phyloP scores from a whole-genome alignment of 1,140 invertebrate species.

The Micrasema minimum region DNA sequence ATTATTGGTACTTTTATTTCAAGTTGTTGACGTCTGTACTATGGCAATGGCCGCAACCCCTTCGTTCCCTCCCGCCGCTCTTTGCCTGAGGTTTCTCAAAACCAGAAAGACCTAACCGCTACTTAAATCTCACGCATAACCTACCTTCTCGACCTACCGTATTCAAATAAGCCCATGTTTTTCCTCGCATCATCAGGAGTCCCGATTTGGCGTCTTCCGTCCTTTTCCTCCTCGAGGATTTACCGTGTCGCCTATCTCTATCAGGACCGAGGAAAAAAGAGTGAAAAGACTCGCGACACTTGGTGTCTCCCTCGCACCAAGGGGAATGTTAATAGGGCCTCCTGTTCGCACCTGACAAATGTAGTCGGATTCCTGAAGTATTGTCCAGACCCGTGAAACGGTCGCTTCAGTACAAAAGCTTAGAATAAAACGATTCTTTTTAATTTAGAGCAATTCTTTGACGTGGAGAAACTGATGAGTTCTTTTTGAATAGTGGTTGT shows the following conservation, averaged over 20 bases:
- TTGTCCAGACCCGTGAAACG: slow-evolving; percentile 29
- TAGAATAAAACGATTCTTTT: slow-evolving; percentile 1
- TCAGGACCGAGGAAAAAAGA: slow-evolving; percentile 48
- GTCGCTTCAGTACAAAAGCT: neutral
- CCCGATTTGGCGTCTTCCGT: slow-evolving; percentile 50
- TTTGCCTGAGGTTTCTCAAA: neutral
- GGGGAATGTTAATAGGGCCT: slow-evolving; percentile 46
- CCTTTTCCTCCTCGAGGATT: slow-evolving; percentile 21
- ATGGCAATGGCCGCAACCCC: slow-evolving; percentile 50
- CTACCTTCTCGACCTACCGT: slow-evolving; percentile 41
- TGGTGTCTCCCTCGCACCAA: slow-evolving; percentile 40
- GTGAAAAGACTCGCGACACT: slow-evolving; percentile 35
- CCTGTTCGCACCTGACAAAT: slow-evolving; percentile 51
- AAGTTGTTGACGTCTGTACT: slow-evolving; percentile 29
- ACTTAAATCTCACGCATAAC: slow-evolving; percentile 31
- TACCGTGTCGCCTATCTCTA: slow-evolving; percentile 26
- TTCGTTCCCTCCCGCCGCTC: slow-evolving; percentile 13
- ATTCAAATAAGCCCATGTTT: slow-evolving; percentile 54
- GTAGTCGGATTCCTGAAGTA: slow-evolving; percentile 51
- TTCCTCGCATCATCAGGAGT: slow-evolving; percentile 52
- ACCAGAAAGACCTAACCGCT: slow-evolving; percentile 40
- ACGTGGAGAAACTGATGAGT: neutral
- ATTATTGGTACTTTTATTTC: slow-evolving; percentile 4
- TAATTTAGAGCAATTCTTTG: neutral
- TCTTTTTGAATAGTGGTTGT: slow-evolving; percentile 15